Base-by-base conservation (phyloP, 2,888 invertebrate genomes). In the Lasiommata megera region DNA sequence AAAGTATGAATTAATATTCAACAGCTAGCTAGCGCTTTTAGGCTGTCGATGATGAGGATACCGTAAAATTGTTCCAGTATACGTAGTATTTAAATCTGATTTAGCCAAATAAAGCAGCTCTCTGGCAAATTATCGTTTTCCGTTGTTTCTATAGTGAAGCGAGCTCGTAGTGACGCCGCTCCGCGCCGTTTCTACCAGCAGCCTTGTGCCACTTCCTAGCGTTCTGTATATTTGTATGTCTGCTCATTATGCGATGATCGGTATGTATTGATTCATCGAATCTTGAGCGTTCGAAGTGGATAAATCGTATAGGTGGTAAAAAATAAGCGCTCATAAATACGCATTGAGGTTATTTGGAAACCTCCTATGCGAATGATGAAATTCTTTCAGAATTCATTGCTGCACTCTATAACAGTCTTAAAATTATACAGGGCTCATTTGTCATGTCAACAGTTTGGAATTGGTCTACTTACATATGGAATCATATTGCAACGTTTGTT, bases 161-260 rank as follows among this genome's bases (percentile, higher is more conserved):
- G 31, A 12, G 5, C 34, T 67, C 64, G 67, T 63, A 65, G 67
- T 58, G 69, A 68, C 70, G n/a, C n/a, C n/a, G n/a, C n/a, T 71
- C 63, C 64, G 61, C 63, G 62, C 64, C 67, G 72, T 83, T 83
- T 81, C 82, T 82, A 78, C 79, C 67, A 63, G 72, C 74, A 81
- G 67, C 84, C 86, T 86, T 84, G 86, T 82, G 72, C 84, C 70
- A 82, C 78, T 81, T 86, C 73, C 70, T 75, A 74, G 70, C 73
- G 71, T 72, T 71, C 69, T 73, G 73, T 74, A 71, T 77, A 75
- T 75, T 72, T 71, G 70, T 77, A 66, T 71, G 66, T 70, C 70
- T 74, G 70, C 63, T 69, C 69, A 72, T 63, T 67, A 66, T 64
- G 56, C 64, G 64, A 58, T 65, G 63, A 60, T 63, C 63, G 61